Evolutionary conservation across 2,888 invertebrate genomes (phyloP).

Genomic region (Cantharis nigra): DNA sequence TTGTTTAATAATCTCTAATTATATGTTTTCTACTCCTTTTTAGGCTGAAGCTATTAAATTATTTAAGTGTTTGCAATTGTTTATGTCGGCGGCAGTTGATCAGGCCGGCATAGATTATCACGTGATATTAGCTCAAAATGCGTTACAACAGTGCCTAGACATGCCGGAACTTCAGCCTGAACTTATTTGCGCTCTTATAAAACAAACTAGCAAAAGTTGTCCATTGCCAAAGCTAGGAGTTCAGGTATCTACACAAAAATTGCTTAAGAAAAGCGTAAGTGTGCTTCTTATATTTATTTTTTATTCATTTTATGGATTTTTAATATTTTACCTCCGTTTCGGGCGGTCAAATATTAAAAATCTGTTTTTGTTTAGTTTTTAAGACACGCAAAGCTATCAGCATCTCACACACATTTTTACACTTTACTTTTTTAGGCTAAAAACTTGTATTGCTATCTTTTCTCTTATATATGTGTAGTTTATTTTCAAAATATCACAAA

Average conservation of each 20-base stretch:
- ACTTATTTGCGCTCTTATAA: slow-evolving; percentile 87
- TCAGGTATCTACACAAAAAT: slow-evolving; percentile 61
- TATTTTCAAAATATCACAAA: too few species aligned
- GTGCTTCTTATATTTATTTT: slow-evolving; percentile 57
- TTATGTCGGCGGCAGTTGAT: slow-evolving; percentile 95
- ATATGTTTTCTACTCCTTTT: slow-evolving; percentile 10
- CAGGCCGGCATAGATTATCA: slow-evolving; percentile 97
- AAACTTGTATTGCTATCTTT: too few species aligned
- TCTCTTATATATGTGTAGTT: too few species aligned
- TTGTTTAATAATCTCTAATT: not conserved
- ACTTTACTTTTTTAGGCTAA: not conserved
- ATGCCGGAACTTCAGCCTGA: slow-evolving; percentile 91
- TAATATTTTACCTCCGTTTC: not conserved
- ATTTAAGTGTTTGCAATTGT: slow-evolving; percentile 95
- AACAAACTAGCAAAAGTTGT: slow-evolving; percentile 88
- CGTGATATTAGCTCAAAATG: slow-evolving; percentile 95
- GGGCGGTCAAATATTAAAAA: slow-evolving; percentile 23
- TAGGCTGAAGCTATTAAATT: slow-evolving; percentile 86
- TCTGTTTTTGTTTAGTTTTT: slow-evolving; percentile 43
- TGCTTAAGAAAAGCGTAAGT: slow-evolving; percentile 66
- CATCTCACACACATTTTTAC: not conserved
- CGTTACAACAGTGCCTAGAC: slow-evolving; percentile 89
- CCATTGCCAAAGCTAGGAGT: slow-evolving; percentile 67
- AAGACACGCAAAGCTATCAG: slow-evolving; percentile 23
- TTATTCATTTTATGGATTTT: slow-evolving; percentile 32